These are phyloP conservation scores for Macrosteles quadrilineatus DNA, from an alignment of 1,140 invertebrate genomes.

Conservation along the genomic window DNA sequence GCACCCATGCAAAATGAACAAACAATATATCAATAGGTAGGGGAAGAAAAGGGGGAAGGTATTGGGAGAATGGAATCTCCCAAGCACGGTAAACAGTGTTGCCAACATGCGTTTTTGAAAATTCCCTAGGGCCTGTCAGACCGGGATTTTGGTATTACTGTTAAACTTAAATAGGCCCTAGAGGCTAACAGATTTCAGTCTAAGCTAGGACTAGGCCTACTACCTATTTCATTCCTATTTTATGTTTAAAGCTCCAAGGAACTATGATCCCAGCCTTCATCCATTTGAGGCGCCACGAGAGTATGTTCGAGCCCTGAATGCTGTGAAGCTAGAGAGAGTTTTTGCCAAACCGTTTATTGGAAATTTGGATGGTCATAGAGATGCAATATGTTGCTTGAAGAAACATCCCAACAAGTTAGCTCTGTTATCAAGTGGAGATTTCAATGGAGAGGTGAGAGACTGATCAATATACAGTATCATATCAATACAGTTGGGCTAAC, in stretches of 20 bases:
- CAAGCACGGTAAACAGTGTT: too few species aligned
- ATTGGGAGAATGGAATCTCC: too few species aligned
- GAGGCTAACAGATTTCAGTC: constrained; percentile 22
- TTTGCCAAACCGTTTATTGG: constrained; percentile 98
- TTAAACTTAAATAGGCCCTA: constrained; percentile 12
- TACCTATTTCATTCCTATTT: too few species aligned
- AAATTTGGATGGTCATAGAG: constrained; percentile 92
- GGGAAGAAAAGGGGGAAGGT: too few species aligned
- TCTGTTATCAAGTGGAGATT: constrained; percentile 82
- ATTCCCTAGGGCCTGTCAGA: too few species aligned
- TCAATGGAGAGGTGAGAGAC: constrained; percentile 82
- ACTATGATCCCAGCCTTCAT: constrained; percentile 92
- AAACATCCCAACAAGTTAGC: constrained; percentile 88
- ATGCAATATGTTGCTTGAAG: constrained; percentile 82
- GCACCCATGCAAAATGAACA: too few species aligned
- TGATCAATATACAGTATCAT: too few species aligned
- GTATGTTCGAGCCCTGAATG: constrained; percentile 95
- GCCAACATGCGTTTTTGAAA: too few species aligned
- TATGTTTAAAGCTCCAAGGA: constrained; percentile 78
- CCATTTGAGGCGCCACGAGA: constrained; percentile 88
- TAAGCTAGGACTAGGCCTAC: not conserved
- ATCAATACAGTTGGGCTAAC: too few species aligned
- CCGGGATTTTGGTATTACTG: too few species aligned
- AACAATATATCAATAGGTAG: too few species aligned
- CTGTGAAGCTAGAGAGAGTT: constrained; percentile 92